Conservation (phyloP, 2,113 vertebrate species). For the Rhabdomys dilectus region DNA sequence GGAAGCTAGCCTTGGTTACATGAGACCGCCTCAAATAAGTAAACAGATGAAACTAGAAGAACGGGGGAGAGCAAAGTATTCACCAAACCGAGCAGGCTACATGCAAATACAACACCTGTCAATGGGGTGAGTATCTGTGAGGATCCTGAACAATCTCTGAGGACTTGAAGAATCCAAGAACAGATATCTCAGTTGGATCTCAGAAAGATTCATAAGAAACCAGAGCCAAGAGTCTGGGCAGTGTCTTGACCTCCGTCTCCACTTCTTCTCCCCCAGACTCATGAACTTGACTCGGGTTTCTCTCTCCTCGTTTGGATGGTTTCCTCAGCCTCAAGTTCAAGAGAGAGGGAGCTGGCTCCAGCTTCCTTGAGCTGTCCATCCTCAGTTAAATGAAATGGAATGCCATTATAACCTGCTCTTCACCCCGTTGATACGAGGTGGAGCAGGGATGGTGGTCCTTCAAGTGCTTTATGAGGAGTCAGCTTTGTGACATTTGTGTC, state of each 20-base stretch:
- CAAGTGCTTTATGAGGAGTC: background rate
- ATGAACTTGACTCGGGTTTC: background rate
- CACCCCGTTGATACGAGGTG: background rate
- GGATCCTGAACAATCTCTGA: background rate
- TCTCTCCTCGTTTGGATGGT: background rate
- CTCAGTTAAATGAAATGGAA: background rate
- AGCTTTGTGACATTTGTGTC: background rate
- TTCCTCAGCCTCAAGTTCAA: constrained; percentile 29
- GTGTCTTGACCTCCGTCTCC: background rate
- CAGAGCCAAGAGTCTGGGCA: background rate
- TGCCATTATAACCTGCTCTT: too few species aligned
- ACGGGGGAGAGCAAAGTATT: background rate
- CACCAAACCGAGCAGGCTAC: background rate
- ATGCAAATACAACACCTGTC: background rate
- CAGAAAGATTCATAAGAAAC: background rate
- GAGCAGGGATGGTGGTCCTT: background rate
- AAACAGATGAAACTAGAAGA: background rate
- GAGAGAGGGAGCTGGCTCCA: background rate
- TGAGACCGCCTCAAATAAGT: background rate
- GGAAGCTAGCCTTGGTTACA: background rate
- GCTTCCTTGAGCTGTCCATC: background rate
- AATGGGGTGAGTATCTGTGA: background rate
- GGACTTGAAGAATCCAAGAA: background rate
- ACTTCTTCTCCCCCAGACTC: background rate
- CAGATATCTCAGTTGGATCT: background rate